Conservation (phyloP, 2,888 invertebrate species). For the Steromphala cineraria region DNA sequence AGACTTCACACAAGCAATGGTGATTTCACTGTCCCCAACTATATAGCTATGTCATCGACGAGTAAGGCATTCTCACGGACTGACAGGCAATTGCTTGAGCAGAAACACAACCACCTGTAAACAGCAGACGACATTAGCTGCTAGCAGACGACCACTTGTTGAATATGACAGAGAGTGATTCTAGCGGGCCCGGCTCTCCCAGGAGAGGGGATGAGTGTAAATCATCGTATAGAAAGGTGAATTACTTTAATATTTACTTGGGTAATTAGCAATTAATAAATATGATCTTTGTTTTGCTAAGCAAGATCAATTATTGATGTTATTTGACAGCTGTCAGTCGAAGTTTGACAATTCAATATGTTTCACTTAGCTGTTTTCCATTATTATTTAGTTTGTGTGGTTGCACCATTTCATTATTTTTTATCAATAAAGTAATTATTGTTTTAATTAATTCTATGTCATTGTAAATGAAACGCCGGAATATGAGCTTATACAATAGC, state of each 20-base stretch:
- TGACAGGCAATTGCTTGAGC: constrained; percentile 1
- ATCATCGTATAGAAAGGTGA: constrained; percentile 25
- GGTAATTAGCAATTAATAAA: too few species aligned
- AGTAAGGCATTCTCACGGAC: background rate
- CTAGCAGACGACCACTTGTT: background rate
- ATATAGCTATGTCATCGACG: constrained; percentile 1
- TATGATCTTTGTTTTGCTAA: too few species aligned
- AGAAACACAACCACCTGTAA: constrained; percentile 16
- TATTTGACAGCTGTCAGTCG: background rate
- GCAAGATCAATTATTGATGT: background rate
- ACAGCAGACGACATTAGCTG: background rate
- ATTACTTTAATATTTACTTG: background rate
- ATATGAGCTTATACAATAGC: too few species aligned
- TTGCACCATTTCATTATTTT: background rate
- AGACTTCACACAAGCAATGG: constrained; percentile 26
- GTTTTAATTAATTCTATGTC: too few species aligned
- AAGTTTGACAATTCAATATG: background rate
- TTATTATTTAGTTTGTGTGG: background rate
- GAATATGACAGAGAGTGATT: constrained; percentile 25
- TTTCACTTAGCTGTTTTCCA: background rate
- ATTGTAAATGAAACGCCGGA: too few species aligned
- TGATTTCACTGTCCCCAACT: background rate
- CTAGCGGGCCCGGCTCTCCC: background rate
- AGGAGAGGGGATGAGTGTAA: constrained; percentile 15
- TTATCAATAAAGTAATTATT: too few species aligned